Conservation (phyloP, 2,113 vertebrate genomes). For the Rhegmatorhina hoffmannsi region DNA sequence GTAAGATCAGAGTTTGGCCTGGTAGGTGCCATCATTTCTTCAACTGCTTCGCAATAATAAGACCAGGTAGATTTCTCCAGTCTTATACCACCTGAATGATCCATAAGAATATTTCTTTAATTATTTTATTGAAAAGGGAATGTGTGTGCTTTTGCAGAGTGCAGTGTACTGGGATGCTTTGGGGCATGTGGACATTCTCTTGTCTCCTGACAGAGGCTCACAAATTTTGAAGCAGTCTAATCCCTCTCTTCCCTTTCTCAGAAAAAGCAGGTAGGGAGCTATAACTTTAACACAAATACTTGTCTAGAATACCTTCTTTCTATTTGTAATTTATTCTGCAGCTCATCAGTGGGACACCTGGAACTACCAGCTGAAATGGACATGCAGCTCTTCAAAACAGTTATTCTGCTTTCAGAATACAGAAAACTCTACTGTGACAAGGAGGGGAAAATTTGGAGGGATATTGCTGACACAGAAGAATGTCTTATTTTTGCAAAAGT, state of each 20-base stretch:
- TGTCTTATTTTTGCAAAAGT: background rate
- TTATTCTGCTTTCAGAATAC: background rate
- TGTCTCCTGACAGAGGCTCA: background rate
- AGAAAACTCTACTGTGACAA: fast-evolving
- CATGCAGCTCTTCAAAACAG: background rate
- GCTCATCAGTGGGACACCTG: background rate
- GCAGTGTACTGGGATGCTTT: background rate
- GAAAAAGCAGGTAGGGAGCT: background rate
- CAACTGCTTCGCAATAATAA: background rate
- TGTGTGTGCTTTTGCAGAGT: background rate
- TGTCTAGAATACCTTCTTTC: background rate
- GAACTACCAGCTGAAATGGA: background rate
- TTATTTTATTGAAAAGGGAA: background rate
- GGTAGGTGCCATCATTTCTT: background rate
- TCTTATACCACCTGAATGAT: background rate
- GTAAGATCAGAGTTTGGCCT: background rate
- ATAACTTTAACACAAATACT: background rate
- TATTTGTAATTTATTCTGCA: background rate
- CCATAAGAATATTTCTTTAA: background rate
- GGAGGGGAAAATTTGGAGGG: background rate
- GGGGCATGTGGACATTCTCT: background rate
- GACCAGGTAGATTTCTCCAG: background rate
- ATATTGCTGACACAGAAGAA: background rate
- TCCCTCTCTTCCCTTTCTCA: background rate
- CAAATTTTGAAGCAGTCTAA: background rate